These are phyloP conservation scores for Enteromius paludinosus DNA, from an alignment of 2,797 vertebrate species.

Conservation along the genomic window DNA sequence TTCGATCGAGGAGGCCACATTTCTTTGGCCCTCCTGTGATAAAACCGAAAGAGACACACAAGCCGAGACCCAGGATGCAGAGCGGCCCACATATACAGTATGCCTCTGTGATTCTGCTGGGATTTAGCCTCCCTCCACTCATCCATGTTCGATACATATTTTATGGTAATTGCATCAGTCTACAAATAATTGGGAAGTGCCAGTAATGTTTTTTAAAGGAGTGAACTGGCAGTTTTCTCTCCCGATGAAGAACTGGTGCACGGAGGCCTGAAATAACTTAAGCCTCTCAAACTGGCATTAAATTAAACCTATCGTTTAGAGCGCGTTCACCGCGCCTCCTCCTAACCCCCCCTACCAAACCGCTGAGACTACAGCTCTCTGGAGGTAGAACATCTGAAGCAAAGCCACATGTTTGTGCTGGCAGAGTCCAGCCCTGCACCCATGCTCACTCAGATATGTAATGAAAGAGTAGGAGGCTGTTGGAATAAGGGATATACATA, in stretches of 20 bases:
- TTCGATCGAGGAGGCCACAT: constrained; percentile 74
- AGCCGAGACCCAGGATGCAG: constrained; percentile 67
- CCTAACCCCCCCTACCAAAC: constrained; percentile 24
- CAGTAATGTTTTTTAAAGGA: constrained; percentile 63
- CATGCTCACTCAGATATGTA: constrained; percentile 65
- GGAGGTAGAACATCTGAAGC: constrained; percentile 42
- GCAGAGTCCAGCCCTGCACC: constrained; percentile 53
- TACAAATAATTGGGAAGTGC: constrained; percentile 61
- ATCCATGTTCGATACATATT: constrained; percentile 59
- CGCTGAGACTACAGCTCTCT: constrained; percentile 51
- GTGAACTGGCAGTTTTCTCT: constrained; percentile 51
- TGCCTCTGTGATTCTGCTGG: constrained; percentile 49
- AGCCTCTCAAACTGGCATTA: constrained; percentile 70
- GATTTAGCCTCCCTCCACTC: constrained; percentile 36
- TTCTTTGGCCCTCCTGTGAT: constrained; percentile 69
- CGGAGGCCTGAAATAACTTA: constrained; percentile 65
- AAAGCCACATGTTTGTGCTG: constrained; percentile 42
- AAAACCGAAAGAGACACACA: constrained; percentile 67
- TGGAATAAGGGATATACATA: constrained; percentile 44
- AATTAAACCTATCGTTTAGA: constrained; percentile 67
- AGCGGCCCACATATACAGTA: constrained; percentile 51
- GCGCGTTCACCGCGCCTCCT: constrained; percentile 48
- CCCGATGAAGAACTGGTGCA: constrained; percentile 59
- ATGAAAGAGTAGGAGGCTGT: constrained; percentile 55
- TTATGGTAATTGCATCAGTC: constrained; percentile 64